A percentile compares a stretch with the other conserved stretches of the same genome.
These are phyloP conservation scores for Tachystola acroxantha DNA, from an alignment of 2,888 invertebrate genomes.

Conservation along the genomic window DNA sequence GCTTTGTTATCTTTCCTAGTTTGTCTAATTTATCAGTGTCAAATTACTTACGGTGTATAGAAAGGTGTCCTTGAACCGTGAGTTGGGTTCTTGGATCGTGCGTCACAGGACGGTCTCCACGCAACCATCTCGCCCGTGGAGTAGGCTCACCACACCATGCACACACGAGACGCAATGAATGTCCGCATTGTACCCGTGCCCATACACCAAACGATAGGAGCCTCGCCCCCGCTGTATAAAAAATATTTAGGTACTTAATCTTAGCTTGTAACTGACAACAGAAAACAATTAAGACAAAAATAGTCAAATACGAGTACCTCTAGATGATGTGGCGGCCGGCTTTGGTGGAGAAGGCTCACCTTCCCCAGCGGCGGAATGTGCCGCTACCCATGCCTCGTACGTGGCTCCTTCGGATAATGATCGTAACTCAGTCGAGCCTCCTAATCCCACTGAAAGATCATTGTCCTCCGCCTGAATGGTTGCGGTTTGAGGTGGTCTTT, in stretches of 20 bases:
- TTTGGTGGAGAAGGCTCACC: conserved; percentile 87
- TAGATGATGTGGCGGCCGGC: conserved; percentile 85
- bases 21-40: too few relatives aligned
- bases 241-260: too few relatives aligned
- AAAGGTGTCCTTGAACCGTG: conserved; percentile 83
- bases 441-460: conserved; percentile 57
- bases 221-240: conserved; percentile 85
- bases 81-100: conserved; percentile 85
- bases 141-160: conserved; percentile 86
- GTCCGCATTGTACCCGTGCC: conserved; percentile 83
- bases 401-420: conserved; percentile 85
- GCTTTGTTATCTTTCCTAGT: too few relatives aligned
- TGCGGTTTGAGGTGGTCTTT: conserved; percentile 64
- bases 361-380: conserved; percentile 89
- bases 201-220: conserved; percentile 90
- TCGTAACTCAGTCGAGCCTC: conserved; percentile 80
- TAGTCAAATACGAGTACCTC: conserved; percentile 64
- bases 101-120: conserved; percentile 83
- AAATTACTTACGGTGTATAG: conserved; percentile 80
- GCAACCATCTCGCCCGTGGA: conserved; percentile 86
- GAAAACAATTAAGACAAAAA: neutral
- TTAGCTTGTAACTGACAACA: too few relatives aligned
- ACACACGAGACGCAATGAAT: conserved; percentile 83
- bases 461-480: conserved; percentile 62
- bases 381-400: conserved; percentile 93